Evolutionary conservation across 2,888 invertebrate species (phyloP), one percentile per base, ranked within the genome.

Genomic region (Colletes collaris): DNA sequence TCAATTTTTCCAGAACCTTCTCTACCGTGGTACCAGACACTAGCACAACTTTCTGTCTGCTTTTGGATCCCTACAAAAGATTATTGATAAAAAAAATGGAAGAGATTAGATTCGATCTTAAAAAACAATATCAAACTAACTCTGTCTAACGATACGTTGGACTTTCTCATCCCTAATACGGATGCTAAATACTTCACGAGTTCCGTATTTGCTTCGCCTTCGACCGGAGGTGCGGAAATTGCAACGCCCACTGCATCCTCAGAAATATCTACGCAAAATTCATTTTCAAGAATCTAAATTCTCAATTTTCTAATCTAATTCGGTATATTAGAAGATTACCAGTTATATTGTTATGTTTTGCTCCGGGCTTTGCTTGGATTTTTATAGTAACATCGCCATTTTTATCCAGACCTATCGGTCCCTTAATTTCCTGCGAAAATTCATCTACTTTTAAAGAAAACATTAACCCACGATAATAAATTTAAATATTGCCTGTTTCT

Each of bases 121-220:
- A 60, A 40, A 60, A 19, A 37, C 40, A 58, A 27, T 37, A 73
- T 40, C 8, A 13, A 27, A 82, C 86, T 65, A 68, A 87, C 95
- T 93, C 94, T 94, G 76, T 96, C 96, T 66, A 97, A 91, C 0
- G 94, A 93, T 0, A 97, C 94, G 87, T 96, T 95, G 81, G 96
- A 96, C 92, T 97, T 97, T 76, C 95, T 94, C 2, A 97, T 87
- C 11, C 95, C 95, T 50, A 97, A 92, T n/a, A 96, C 93, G 82
- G 95, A 94, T 0, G 97, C 94, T 64, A 97, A 92, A 89, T 95
- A 97, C 91, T 96, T 96, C 0, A 97, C 93, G 8, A 97, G 93
- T 90, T 97, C 97, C 52, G 95, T 94, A 89, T 97, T 97, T 11
- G 97, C 97, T 93, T 97, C 96, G 3, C 97, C 96, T 89, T 97